Conservation (phyloP, 2,797 vertebrate genomes). For the Sebastes trivittatus region DNA sequence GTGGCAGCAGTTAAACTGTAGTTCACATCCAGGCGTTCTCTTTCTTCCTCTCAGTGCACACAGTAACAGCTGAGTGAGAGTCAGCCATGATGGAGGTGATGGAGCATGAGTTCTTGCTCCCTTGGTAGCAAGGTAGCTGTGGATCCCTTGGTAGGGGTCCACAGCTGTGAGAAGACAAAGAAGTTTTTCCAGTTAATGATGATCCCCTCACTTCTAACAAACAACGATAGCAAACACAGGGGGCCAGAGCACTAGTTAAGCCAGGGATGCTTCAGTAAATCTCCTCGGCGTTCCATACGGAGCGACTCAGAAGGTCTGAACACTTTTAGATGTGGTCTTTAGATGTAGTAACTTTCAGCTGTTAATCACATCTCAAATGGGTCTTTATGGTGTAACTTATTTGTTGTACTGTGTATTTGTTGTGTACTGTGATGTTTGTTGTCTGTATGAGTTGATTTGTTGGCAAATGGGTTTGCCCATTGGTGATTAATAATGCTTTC, state of each 20-base stretch:
- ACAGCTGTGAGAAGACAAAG: background rate
- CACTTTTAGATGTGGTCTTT: background rate
- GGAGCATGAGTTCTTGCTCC: conserved; percentile 11
- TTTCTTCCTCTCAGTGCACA: background rate
- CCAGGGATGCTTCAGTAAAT: background rate
- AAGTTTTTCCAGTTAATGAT: background rate
- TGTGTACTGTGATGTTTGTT: background rate
- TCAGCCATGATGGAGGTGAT: conserved; percentile 4
- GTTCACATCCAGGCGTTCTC: background rate
- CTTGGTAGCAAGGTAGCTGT: background rate
- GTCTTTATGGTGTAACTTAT: background rate
- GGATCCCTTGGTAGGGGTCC: background rate
- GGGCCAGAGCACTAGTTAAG: background rate
- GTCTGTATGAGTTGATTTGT: background rate
- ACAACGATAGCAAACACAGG: background rate
- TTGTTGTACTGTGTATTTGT: background rate
- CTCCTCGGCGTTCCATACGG: background rate
- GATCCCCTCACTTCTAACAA: background rate
- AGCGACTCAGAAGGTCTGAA: background rate
- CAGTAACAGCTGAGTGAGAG: conserved; percentile 1
- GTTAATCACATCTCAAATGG: background rate
- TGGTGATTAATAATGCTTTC: background rate
- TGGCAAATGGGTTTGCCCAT: background rate
- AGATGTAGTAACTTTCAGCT: background rate
- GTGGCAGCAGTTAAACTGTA: background rate